Base-by-base conservation (phyloP, 1,140 invertebrate species). In the Cyphomyrmex costatus region DNA sequence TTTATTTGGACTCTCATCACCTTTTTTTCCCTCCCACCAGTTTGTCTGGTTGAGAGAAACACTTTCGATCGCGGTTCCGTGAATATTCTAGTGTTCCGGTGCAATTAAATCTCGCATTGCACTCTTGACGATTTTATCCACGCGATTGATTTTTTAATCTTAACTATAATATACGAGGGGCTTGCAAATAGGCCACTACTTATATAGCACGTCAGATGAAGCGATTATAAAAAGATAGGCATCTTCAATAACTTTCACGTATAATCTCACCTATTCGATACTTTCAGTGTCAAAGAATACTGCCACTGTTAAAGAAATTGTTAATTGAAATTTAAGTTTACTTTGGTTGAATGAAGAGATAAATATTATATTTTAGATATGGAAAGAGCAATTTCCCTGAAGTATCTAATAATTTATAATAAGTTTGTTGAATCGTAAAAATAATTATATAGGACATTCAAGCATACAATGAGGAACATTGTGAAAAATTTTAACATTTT, bases 1-100 rank as follows among this genome's bases (percentile, higher is more conserved):
- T 83, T 61, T 83, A 83, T 83, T 83, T 83, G 79, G 68, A 83
- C 53, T 83, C 56, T 83, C 66, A n/a, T 83, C 66, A 71, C 66
- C 21, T 42, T 82, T 58, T 73, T 42, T 42, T 30, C 7, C 3
- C 27, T 2, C 36, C 14, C 68, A 10, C 24, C 79, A 24, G 46
- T 53, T 60, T 60, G 79, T 24, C 79, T 49, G 68, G 7, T 56
- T 33, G 53, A 60, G 53, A 60, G 79, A 49, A 73, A 74, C 79
- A 74, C 79, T 61, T 73, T 74, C 68, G 53, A 74, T 83, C 79
- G 68, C 30, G 79, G 68, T 82, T 30, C 56, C 68, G 53, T 19
- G 36, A 27, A 46, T 60, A 82, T 74, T 63, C 36, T 19, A 74
- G 46, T 24, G 19, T 16, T 3, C 16, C 65, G 24, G 16, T 8